These are phyloP conservation scores for Heteromyza rotundicornis DNA, from an alignment of 2,888 invertebrate genomes.

Conservation along the genomic window DNA sequence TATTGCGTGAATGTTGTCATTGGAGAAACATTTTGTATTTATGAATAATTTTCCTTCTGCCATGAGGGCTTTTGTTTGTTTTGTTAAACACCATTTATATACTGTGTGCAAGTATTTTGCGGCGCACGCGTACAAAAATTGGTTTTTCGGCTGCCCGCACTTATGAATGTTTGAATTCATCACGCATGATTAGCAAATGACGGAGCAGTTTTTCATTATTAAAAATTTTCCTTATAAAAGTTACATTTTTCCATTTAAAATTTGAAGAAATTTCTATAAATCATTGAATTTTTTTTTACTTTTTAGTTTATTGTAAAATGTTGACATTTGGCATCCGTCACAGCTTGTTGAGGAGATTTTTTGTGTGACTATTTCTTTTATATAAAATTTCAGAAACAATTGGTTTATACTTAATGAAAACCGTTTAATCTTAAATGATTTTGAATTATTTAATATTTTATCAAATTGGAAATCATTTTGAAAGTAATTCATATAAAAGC, in stretches of 20 bases:
- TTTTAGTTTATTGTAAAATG: neutral
- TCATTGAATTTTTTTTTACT: neutral
- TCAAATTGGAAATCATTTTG: too few species aligned
- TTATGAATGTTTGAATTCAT: slow-evolving; percentile 24
- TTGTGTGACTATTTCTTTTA: too few species aligned
- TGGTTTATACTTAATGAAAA: too few species aligned
- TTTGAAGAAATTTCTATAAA: neutral
- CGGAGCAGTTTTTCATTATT: slow-evolving; percentile 42
- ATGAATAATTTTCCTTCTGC: neutral
- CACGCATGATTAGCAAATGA: slow-evolving; percentile 45
- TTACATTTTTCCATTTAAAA: slow-evolving; percentile 8
- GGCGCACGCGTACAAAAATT: slow-evolving; percentile 38
- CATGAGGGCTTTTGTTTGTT: too few species aligned
- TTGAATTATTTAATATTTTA: too few species aligned
- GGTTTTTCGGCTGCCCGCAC: slow-evolving; percentile 50
- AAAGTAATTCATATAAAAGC: too few species aligned
- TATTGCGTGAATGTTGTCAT: slow-evolving; percentile 12
- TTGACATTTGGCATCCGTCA: slow-evolving; percentile 2
- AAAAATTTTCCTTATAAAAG: slow-evolving; percentile 11
- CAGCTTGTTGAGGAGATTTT: neutral
- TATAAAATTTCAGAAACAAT: too few species aligned
- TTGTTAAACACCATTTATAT: too few species aligned
- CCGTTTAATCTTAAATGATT: too few species aligned
- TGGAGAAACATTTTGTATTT: neutral
- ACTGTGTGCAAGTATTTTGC: too few species aligned